Conservation (phyloP, 2,888 invertebrate genomes). For the Yponomeuta plumbellus region DNA sequence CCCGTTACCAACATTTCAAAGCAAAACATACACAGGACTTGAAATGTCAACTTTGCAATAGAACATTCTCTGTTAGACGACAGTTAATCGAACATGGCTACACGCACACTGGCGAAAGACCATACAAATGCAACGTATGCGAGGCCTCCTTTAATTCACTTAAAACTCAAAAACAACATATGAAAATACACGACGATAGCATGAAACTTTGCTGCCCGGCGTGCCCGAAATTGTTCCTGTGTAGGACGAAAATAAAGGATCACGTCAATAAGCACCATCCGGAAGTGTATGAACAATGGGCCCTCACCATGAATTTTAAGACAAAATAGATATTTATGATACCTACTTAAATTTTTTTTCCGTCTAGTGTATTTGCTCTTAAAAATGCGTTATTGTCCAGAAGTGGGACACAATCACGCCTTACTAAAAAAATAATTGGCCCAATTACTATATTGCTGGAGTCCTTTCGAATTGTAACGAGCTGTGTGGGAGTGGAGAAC, state of each 20-base stretch:
- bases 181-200: constrained; percentile 8
- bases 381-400: too few species aligned
- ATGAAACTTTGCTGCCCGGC: background rate
- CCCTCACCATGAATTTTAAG: background rate
- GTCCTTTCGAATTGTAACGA: background rate
- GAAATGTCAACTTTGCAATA: background rate
- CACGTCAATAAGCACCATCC: constrained; percentile 12
- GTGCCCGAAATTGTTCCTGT: constrained; percentile 1
- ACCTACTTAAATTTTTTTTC: too few species aligned
- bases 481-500: background rate
- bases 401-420: too few species aligned
- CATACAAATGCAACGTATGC: constrained; percentile 19
- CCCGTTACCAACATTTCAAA: constrained; percentile 21
- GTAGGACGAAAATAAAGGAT: background rate
- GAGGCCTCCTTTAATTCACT: constrained; percentile 11
- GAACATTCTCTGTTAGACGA: background rate
- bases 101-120: constrained; percentile 20
- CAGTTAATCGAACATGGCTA: constrained; percentile 23
- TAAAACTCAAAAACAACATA: constrained; percentile 11
- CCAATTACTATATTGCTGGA: background rate
- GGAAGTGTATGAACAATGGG: constrained; percentile 14
- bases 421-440: background rate
- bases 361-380: too few species aligned
- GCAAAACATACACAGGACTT: constrained; percentile 13
- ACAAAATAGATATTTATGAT: background rate